phyloP scores from a whole-genome alignment of 2,797 vertebrate species.

The Cossypha caffra region DNA sequence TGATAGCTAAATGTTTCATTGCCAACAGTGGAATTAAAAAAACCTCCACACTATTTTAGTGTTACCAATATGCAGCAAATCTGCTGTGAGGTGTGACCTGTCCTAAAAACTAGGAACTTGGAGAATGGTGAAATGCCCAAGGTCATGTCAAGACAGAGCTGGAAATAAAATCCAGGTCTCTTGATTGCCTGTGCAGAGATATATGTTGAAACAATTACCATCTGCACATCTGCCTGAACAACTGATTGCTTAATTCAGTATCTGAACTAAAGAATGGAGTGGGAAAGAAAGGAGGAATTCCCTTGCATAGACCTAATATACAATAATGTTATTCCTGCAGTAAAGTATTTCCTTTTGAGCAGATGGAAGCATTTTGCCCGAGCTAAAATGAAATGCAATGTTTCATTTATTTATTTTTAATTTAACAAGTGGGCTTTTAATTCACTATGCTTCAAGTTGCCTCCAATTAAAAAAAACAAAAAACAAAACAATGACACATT shows the following conservation, averaged over 20 bases:
- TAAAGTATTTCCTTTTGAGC: background rate
- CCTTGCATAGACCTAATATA: background rate
- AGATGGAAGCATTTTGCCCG: background rate
- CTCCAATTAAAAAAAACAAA: background rate
- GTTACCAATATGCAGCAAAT: background rate
- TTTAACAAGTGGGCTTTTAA: background rate
- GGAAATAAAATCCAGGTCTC: slow-evolving; percentile 44
- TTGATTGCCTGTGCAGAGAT: slow-evolving; percentile 32
- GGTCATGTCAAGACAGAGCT: background rate
- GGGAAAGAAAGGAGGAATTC: background rate
- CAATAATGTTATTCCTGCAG: background rate
- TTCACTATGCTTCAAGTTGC: background rate
- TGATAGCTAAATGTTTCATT: slow-evolving; percentile 41
- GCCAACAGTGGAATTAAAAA: background rate
- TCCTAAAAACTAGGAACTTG: background rate
- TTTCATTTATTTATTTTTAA: slow-evolving; percentile 24
- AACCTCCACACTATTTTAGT: background rate
- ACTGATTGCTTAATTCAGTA: slow-evolving; percentile 40
- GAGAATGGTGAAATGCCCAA: background rate
- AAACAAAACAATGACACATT: background rate
- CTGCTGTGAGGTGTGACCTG: background rate
- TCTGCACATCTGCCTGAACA: slow-evolving; percentile 41
- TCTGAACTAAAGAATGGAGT: background rate
- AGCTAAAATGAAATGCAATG: background rate
- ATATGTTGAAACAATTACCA: slow-evolving; percentile 43